Evolutionary conservation across 1,140 invertebrate genomes (phyloP), one percentile per base, ranked within the genome.

Genomic region (Drosophila pseudoobscura): DNA sequence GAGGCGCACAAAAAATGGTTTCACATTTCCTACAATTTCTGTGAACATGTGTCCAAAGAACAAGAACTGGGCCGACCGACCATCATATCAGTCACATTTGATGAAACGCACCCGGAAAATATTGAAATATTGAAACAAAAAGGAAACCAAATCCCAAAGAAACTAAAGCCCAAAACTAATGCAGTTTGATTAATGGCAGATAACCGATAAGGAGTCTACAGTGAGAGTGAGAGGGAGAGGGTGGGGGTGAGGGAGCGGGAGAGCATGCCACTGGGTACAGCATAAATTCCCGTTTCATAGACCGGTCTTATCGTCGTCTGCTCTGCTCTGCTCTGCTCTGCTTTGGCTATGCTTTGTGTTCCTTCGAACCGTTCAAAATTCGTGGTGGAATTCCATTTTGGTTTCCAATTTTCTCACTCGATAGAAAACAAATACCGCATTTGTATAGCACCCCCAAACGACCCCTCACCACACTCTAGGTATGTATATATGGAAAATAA

Each of bases 141-240:
- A 29, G 11, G 29, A 9, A 49, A 9, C 15, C 31, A 52, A 60
- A 24, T 43, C 39, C 50, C 55, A 29, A 57, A 22, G 52, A 26
- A 55, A 31, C 31, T 60, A 72, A 72, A 65, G 35, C 63, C 31
- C 31, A 68, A 57, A 31, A 60, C 47, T 84, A 89, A 87, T 89
- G 77, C 80, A 68, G 29, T 57, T 80, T 89, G 74, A 89, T 89
- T 70, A 88, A 88, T 80, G 51, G 60, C 35, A 56, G 58, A 58
- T 62, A 20, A 31, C 52, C 39, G 56, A 83, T 66, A 75, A 78
- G 35, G 3, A 13, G 35, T 26, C 4, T 26, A 26, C 35, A 13
- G 3, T 1, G 35, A 5, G 35, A 5, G 3, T 13, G 1, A 35
- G 35, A 11, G 35, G 3, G 35, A 39, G 35, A 39, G 17, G 17